Evolutionary conservation across 2,888 invertebrate species (phyloP), one percentile per base, ranked within the genome.

Genomic region (Blastobasis adustella): DNA sequence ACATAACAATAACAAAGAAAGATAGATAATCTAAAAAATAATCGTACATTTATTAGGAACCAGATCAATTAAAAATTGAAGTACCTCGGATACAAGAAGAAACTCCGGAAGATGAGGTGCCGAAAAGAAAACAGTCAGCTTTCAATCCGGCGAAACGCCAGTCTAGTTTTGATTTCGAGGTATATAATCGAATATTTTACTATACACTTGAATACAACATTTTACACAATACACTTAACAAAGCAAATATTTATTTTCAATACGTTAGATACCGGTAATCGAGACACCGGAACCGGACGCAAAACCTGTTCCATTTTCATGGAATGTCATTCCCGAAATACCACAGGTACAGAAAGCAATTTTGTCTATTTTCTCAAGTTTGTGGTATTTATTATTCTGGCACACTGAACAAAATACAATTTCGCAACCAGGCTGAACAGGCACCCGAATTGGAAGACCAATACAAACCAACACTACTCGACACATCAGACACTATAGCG

Each of bases 311-410:
- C 74, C 80, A 49, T 86, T 87, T 66, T 87, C 87, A 56, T 87
- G 87, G 87, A 69, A 86, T 58, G 73, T 75, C 46, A 87, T 87
- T 66, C 86, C 87, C 58, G 87, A 86, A 76, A 74, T 87, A 67
- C 85, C 86, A 63, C 86, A 87, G 87, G 87, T 87, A 86, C 53
- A 63, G 8, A 61, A 50, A 52, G 37, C 36, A 46, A 23, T 23
- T 23, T 46, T 9, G 0, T n/a, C 38, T 46, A n/a, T 46, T 38
- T 10, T 5, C 9, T 44, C 6, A 49, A 8, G 45, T 23, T 23
- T 23, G 23, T 23, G 23, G 23, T 23, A 23, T 23, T 23, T 23
- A 23, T 23, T 23, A 23, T 23, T 23, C 3, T 23, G 23, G 3
- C 23, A 23, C 23, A 23, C 23, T 23, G 23, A 23, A 23, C 23